Percentiles rank a stretch among this genome's conserved stretches.
Evolutionary conservation across 2,888 invertebrate genomes (phyloP).

Genomic region (Cataglyphis altisquamis): DNA sequence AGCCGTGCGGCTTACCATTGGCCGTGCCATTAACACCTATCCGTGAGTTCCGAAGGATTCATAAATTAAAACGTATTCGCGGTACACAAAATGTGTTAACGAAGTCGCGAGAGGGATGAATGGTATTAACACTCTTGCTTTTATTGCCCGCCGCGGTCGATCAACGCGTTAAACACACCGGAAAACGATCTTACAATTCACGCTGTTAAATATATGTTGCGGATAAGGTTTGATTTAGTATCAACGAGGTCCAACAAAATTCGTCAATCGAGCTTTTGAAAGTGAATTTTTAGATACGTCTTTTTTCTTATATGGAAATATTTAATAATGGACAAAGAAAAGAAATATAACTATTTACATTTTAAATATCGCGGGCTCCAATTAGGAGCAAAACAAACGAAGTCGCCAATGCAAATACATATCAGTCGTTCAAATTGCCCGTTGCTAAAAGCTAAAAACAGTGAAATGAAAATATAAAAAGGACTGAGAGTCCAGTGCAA

Average conservation of each 20-base stretch:
- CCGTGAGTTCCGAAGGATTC: constrained; percentile 32
- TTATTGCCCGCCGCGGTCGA: constrained; percentile 8
- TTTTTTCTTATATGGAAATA: neutral
- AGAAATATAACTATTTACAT: too few species aligned
- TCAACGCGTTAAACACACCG: constrained; percentile 43
- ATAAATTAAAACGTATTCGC: constrained; percentile 44
- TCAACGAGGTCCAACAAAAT: neutral
- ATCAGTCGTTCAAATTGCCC: too few species aligned
- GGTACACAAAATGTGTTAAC: constrained; percentile 46
- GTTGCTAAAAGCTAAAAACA: too few species aligned
- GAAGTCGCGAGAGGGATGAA: constrained; percentile 39
- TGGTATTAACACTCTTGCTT: constrained; percentile 22
- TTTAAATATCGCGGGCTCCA: too few species aligned
- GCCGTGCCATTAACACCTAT: constrained; percentile 43
- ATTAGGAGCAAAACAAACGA: too few species aligned
- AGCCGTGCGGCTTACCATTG: constrained; percentile 38
- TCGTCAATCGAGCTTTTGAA: neutral
- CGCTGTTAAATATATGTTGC: neutral
- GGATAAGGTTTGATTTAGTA: neutral
- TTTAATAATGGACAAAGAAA: neutral
- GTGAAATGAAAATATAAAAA: too few species aligned
- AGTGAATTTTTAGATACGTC: neutral
- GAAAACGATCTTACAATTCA: constrained; percentile 30
- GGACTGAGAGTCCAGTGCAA: too few species aligned
- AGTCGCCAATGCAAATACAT: too few species aligned